Evolutionary conservation across 2,113 vertebrate genomes (phyloP).

Genomic region (Periophthalmus modestus): DNA sequence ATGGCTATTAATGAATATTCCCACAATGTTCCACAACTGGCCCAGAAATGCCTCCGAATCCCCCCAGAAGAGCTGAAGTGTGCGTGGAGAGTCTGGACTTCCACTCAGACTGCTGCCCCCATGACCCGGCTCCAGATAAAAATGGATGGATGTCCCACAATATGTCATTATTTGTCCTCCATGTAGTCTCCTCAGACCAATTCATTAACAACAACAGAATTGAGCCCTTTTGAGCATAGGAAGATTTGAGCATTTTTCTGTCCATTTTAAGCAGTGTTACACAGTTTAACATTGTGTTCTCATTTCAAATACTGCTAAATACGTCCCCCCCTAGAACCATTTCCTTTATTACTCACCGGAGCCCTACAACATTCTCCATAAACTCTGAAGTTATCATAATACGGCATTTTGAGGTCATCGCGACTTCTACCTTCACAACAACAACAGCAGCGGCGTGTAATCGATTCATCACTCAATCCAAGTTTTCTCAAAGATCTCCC

Average conservation of each 20-base stretch:
- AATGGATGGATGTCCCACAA: too few relatives aligned
- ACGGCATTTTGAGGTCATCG: neutral
- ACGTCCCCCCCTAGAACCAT: neutral
- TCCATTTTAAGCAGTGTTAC: neutral
- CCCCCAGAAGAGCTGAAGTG: too few relatives aligned
- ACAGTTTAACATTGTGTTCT: neutral
- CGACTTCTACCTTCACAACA: conserved; percentile 7
- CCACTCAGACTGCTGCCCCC: too few relatives aligned
- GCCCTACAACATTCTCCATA: neutral
- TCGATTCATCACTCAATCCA: conserved; percentile 9
- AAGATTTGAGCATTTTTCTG: neutral
- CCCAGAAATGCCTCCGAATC: too few relatives aligned
- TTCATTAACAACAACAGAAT: neutral
- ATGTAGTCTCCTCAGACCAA: too few relatives aligned
- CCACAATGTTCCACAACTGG: too few relatives aligned
- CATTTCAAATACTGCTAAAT: neutral
- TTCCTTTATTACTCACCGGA: neutral
- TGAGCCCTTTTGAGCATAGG: neutral
- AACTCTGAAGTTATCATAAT: conserved; percentile 8
- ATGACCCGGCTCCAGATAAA: too few relatives aligned
- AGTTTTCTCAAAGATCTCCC: conserved; percentile 7
- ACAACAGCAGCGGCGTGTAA: neutral
- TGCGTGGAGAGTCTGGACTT: too few relatives aligned
- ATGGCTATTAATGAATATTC: too few relatives aligned
- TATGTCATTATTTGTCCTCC: too few relatives aligned